These are phyloP conservation scores for Corvus moneduloides DNA, from an alignment of 2,113 vertebrate species.

Conservation along the genomic window DNA sequence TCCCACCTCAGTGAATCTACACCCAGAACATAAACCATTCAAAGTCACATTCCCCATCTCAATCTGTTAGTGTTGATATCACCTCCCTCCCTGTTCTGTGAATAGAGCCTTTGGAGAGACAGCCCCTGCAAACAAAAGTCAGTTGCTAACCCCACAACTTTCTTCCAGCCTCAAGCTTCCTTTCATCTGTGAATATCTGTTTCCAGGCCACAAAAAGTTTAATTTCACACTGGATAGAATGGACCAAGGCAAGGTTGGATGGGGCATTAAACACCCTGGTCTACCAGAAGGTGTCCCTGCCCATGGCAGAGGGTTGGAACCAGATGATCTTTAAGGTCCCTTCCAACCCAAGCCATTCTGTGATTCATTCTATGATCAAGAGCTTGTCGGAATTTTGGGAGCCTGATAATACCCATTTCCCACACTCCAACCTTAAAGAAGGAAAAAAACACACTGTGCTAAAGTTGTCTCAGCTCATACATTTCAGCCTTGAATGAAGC, in stretches of 20 bases:
- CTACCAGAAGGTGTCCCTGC: background rate
- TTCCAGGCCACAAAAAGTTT: background rate
- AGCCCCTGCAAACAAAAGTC: background rate
- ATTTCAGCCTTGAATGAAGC: background rate
- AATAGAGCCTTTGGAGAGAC: background rate
- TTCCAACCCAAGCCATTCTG: background rate
- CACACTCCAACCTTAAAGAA: background rate
- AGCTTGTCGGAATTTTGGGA: background rate
- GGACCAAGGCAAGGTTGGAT: background rate
- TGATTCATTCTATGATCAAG: background rate
- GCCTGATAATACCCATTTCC: background rate
- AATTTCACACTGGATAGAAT: background rate
- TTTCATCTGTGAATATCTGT: background rate
- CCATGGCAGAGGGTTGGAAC: background rate
- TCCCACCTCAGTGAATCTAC: background rate
- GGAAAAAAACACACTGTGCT: background rate
- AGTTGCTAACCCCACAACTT: background rate
- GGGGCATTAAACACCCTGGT: background rate
- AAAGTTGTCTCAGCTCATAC: background rate
- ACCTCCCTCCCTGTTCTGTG: background rate
- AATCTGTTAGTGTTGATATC: background rate
- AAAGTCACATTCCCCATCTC: background rate
- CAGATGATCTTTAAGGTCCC: background rate
- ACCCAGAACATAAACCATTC: background rate
- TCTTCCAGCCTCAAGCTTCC: background rate